A percentile compares a stretch with the other conserved stretches of the same genome.
Conservation (phyloP, 2,113 vertebrate species). For the Nettapus auritus region DNA sequence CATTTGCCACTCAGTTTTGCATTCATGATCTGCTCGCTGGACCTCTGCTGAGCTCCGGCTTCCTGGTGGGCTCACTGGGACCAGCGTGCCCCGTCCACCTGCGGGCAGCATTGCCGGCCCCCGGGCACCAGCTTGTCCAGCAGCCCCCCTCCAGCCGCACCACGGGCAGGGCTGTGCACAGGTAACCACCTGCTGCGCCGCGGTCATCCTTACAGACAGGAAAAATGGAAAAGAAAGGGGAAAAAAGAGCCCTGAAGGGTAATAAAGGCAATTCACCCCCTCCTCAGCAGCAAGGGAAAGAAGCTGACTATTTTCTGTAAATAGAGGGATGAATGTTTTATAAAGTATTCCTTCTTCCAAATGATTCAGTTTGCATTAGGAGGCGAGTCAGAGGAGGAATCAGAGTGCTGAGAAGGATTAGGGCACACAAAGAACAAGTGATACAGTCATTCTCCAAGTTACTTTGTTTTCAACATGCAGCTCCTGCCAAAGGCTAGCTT, state of each 20-base stretch:
- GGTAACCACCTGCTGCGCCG: not conserved
- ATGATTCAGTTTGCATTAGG: slow-evolving; percentile 20
- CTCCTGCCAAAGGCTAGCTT: slow-evolving; percentile 51
- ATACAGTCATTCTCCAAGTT: slow-evolving; percentile 27
- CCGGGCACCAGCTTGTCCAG: not conserved
- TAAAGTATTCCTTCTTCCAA: not conserved
- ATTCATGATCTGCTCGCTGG: not conserved
- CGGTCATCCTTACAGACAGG: not conserved
- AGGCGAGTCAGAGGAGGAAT: not conserved
- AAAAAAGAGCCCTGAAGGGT: not conserved
- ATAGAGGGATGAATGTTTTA: slow-evolving; percentile 21
- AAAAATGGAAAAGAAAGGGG: rapidly evolving
- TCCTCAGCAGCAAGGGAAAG: not conserved
- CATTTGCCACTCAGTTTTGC: not conserved
- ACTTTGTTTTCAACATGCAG: slow-evolving; percentile 46
- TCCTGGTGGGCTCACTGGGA: not conserved
- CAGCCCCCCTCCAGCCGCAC: not conserved
- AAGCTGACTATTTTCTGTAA: slow-evolving; percentile 6
- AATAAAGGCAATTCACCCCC: not conserved
- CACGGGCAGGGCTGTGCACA: not conserved
- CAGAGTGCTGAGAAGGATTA: not conserved
- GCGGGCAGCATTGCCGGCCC: not conserved
- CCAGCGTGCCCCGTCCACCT: not conserved
- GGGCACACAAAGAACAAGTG: slow-evolving; percentile 24
- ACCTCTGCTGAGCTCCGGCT: not conserved